Conservation (phyloP, 2,888 invertebrate genomes). For the Dolomedes plantarius region DNA sequence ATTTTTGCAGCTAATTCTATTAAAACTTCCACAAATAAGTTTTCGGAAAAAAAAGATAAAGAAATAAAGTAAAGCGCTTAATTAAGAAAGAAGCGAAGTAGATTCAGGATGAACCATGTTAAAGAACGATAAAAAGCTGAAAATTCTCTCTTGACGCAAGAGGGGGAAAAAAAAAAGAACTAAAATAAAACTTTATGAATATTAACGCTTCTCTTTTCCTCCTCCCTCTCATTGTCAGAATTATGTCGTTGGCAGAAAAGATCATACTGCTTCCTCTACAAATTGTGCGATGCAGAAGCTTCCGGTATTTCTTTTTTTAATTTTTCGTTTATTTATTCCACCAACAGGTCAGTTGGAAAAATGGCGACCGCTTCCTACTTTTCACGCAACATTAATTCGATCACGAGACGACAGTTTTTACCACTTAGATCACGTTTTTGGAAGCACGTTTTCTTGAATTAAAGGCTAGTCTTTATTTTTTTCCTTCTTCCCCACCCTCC, state of each 20-base stretch:
- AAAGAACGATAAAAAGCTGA: not conserved
- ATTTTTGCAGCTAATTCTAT: too few relatives aligned
- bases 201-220: constrained; percentile 18
- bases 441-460: not conserved
- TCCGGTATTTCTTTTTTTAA: constrained; percentile 49
- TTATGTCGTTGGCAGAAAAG: constrained; percentile 43
- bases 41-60: not conserved
- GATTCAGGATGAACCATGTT: not conserved
- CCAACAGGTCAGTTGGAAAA: constrained; percentile 69
- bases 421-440: constrained; percentile 44
- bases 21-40: too few relatives aligned
- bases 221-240: constrained; percentile 11
- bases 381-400: constrained; percentile 65
- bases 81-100: constrained; percentile 2
- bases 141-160: not conserved
- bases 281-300: constrained; percentile 41
- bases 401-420: constrained; percentile 43
- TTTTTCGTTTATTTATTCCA: constrained; percentile 17
- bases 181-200: constrained; percentile 34
- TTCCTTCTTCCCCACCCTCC: too few relatives aligned
- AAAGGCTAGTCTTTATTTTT: not conserved
- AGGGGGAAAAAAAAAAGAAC: constrained; percentile 16
- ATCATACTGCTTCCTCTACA: constrained; percentile 26
- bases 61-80: not conserved
- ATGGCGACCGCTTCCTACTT: constrained; percentile 59